Evolutionary conservation across 1,140 invertebrate species (phyloP).

Genomic region (Phymastichus coffea): DNA sequence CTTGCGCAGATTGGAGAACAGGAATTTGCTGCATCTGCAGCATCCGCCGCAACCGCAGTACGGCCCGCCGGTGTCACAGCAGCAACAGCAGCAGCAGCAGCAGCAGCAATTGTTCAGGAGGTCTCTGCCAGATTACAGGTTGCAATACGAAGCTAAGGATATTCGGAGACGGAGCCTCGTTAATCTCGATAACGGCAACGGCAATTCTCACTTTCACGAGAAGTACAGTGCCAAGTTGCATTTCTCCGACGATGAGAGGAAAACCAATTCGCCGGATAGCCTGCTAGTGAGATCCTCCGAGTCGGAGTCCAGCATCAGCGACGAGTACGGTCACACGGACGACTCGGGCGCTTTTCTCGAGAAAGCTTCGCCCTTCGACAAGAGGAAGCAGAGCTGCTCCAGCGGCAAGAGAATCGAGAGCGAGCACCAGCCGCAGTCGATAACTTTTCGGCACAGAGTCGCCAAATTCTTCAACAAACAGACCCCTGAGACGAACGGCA

Average conservation of each 20-base stretch:
- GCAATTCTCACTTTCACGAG: conserved; percentile 8
- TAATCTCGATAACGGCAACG: conserved; percentile 21
- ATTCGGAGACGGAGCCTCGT: conserved; percentile 3
- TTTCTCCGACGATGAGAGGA: conserved; percentile 51
- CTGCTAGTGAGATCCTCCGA: conserved; percentile 51
- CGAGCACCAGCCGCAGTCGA: conserved; percentile 17
- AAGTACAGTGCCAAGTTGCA: conserved; percentile 17
- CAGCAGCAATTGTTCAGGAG: conserved; percentile 7
- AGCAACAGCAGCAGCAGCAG: neutral
- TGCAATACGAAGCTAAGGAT: conserved; percentile 32
- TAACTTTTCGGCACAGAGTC: conserved; percentile 41
- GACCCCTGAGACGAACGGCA: conserved; percentile 28
- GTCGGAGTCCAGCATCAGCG: conserved; percentile 44
- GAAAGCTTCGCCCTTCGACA: conserved; percentile 42
- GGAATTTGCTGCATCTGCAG: conserved; percentile 22
- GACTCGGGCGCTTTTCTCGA: conserved; percentile 54
- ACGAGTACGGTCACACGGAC: conserved; percentile 52
- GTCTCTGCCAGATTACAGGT: conserved; percentile 33
- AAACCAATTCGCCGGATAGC: conserved; percentile 54
- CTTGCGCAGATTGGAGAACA: conserved; percentile 41
- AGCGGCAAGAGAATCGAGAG: conserved; percentile 16
- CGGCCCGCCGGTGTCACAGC: neutral
- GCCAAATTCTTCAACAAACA: conserved; percentile 50
- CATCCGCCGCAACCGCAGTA: conserved; percentile 5
- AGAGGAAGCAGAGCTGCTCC: conserved; percentile 17